phyloP scores from a whole-genome alignment of 1,140 invertebrate species.

The Galleria mellonella region DNA sequence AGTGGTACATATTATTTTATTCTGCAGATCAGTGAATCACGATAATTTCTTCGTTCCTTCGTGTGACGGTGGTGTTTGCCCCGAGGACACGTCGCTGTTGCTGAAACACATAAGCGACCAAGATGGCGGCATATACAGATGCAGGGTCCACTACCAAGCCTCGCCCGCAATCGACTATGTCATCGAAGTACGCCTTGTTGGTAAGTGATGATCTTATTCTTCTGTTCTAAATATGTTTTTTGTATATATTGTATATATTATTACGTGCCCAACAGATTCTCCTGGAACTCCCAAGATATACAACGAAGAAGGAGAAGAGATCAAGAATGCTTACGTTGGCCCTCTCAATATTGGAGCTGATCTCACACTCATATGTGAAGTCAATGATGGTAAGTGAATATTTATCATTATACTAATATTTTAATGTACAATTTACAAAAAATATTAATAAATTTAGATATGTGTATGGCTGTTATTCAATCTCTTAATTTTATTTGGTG shows the following conservation, averaged over 20 bases:
- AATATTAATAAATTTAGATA: too few relatives aligned
- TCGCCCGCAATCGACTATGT: slow-evolving; percentile 54
- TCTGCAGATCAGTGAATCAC: slow-evolving; percentile 24
- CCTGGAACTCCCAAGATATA: slow-evolving; percentile 45
- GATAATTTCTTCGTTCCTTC: slow-evolving; percentile 32
- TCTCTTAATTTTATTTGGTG: too few relatives aligned
- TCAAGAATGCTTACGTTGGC: slow-evolving; percentile 40
- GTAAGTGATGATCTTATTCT: slow-evolving; percentile 27
- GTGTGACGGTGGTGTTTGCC: slow-evolving; percentile 33
- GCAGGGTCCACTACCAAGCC: slow-evolving; percentile 54
- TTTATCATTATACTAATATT: too few relatives aligned
- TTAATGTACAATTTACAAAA: too few relatives aligned
- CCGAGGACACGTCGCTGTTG: slow-evolving; percentile 48
- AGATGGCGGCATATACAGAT: slow-evolving; percentile 47
- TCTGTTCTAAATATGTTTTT: too few relatives aligned
- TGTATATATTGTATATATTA: too few relatives aligned
- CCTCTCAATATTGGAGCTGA: slow-evolving; percentile 42
- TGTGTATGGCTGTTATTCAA: too few relatives aligned
- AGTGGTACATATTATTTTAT: too few relatives aligned
- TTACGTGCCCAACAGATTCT: slow-evolving; percentile 35
- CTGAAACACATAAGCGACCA: slow-evolving; percentile 36
- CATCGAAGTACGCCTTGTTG: slow-evolving; percentile 48
- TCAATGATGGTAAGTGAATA: slow-evolving; percentile 34
- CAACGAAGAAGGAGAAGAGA: slow-evolving; percentile 28
- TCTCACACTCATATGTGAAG: slow-evolving; percentile 44